Conservation (phyloP, 2,797 vertebrate genomes). For the Smutsia gigantea region DNA sequence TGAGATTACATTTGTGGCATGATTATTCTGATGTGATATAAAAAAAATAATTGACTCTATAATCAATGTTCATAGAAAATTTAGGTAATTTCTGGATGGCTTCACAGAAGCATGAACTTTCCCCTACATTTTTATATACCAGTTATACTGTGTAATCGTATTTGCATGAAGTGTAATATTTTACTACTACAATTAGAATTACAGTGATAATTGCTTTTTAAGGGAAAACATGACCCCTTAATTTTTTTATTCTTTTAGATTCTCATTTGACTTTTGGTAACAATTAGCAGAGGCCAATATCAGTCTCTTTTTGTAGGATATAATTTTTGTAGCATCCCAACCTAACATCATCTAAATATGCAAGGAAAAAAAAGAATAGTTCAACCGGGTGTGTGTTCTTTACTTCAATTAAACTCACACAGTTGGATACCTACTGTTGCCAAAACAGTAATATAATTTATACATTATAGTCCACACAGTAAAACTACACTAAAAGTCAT, state of each 20-base stretch:
- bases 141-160: conserved; percentile 60
- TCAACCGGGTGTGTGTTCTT: conserved; percentile 86
- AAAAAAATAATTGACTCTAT: conserved; percentile 29
- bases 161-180: conserved; percentile 74
- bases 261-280: conserved; percentile 75
- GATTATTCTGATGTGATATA: background rate
- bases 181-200: conserved; percentile 70
- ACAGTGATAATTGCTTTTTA: conserved; percentile 68
- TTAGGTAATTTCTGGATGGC: conserved; percentile 55
- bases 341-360: conserved; percentile 80
- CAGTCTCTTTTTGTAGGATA: conserved; percentile 73
- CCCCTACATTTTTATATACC: conserved; percentile 67
- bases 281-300: conserved; percentile 72
- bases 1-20: background rate
- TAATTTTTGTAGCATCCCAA: conserved; percentile 80
- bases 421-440: conserved; percentile 89
- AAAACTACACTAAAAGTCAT: conserved; percentile 92
- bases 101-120: conserved; percentile 62
- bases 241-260: conserved; percentile 72
- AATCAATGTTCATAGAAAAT: conserved; percentile 63
- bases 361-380: conserved; percentile 83
- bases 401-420: conserved; percentile 92
- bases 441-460: conserved; percentile 91
- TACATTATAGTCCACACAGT: conserved; percentile 90
- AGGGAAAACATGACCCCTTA: conserved; percentile 68